Base-by-base conservation (phyloP, 2,113 vertebrate genomes). In the Hemiscyllium ocellatum region DNA sequence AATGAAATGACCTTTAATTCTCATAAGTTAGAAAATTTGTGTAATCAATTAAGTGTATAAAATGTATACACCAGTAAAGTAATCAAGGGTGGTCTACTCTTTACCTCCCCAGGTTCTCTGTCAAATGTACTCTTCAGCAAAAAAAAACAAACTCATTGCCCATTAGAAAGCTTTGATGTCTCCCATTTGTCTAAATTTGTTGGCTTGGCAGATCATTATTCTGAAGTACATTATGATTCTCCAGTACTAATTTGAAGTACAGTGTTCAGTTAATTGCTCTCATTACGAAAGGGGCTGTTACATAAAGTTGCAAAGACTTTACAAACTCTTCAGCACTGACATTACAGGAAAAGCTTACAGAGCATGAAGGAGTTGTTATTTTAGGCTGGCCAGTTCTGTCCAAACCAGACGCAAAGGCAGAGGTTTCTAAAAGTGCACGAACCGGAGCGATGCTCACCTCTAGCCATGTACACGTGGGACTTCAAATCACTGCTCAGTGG, bases 181-280 rank as follows among this genome's bases (percentile, higher is more conserved):
- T 52, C 86, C 50, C 86, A 89, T 61, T 89, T 56, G 50, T 89
- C 47, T 89, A 56, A 56, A 61, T 89, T 89, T 89, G 50, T 61
- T 89, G 86, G 86, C 50, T 33, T 15, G 86, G 86, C 86, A 89
- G 26, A 89, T 89, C 86, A 56, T 89, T 89, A 89, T 56, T 56
- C 86, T 61, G 85, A 2, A 52, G 85, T 87, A 50, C 24, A 52
- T 52, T 8, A 87, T 52, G 24, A 87, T 52, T 50, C 42, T 87
- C 50, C 86, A 29, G 22, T 12, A 87, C 50, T 52, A 12, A 61
- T 61, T 29, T 12, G 26, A 89, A 56, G 47, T 52, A 22, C 12
- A 89, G 24, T 2, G 50, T 89, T 89, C 26, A 1, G 2, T 26
- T 52, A 50, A 87, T 87, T 89, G 50, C 50, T 56, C 50, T 66